phyloP scores from a whole-genome alignment of 2,888 invertebrate genomes.

The Brachylomia viminalis region DNA sequence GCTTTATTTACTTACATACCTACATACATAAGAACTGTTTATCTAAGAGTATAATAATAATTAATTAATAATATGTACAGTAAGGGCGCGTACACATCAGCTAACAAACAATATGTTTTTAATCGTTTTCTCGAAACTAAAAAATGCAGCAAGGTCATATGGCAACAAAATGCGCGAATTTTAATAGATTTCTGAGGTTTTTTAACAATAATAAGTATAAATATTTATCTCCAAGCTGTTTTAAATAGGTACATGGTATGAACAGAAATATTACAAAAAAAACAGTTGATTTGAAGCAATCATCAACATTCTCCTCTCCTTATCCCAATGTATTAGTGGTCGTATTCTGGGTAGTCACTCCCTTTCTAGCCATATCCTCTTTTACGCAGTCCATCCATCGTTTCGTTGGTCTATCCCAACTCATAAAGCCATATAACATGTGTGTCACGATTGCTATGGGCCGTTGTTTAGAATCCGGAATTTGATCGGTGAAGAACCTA shows the following conservation, averaged over 20 bases:
- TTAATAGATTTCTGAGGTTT: not conserved
- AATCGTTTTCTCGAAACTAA: not conserved
- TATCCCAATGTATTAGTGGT: too few relatives aligned
- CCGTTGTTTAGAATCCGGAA: not conserved
- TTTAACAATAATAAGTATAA: not conserved
- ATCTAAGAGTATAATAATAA: constrained; percentile 11
- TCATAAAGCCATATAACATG: too few relatives aligned
- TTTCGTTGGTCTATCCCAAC: too few relatives aligned
- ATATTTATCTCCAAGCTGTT: too few relatives aligned
- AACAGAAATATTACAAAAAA: too few relatives aligned
- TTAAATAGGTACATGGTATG: too few relatives aligned
- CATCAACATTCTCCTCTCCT: too few relatives aligned
- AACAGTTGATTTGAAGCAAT: too few relatives aligned
- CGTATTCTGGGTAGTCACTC: too few relatives aligned
- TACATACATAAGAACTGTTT: constrained; percentile 32
- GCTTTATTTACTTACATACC: constrained; percentile 46
- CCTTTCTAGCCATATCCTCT: too few relatives aligned
- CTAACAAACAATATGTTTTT: not conserved
- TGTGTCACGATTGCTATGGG: too few relatives aligned
- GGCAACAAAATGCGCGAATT: not conserved
- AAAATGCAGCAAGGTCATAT: not conserved
- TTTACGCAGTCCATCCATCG: too few relatives aligned
- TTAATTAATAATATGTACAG: constrained; percentile 36
- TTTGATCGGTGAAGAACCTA: not conserved
- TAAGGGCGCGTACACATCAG: constrained; percentile 12